These are phyloP conservation scores for Trichomalopsis sarcophagae DNA, from an alignment of 1,140 invertebrate genomes.

Conservation along the genomic window DNA sequence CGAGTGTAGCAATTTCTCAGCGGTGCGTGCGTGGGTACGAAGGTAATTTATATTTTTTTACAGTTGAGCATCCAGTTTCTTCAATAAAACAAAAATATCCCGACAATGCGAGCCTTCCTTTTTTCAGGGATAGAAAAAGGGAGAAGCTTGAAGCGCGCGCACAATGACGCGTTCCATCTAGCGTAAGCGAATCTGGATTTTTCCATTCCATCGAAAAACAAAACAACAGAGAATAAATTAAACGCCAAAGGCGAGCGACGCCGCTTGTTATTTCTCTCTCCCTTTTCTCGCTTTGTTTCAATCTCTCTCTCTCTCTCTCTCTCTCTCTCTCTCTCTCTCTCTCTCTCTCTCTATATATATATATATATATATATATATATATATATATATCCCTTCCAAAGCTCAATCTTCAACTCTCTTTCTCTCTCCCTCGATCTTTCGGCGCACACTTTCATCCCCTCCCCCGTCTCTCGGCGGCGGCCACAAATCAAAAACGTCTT, in stretches of 20 bases:
- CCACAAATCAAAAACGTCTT: background rate
- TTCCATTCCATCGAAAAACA: background rate
- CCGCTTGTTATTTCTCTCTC: background rate
- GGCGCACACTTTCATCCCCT: background rate
- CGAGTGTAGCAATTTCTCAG: background rate
- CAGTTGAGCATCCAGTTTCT: too few species aligned
- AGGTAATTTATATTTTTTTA: background rate
- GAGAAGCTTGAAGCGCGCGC: too few species aligned
- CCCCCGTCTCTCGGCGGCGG: background rate
- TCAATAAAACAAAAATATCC: too few species aligned
- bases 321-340: background rate
- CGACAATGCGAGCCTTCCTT: too few species aligned
- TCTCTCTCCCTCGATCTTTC: background rate
- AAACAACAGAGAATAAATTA: constrained; percentile 4
- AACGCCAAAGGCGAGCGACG: background rate
- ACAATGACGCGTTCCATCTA: background rate
- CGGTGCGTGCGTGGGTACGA: too few species aligned
- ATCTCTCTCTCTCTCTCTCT: background rate
- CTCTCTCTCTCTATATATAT: background rate
- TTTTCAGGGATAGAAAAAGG: too few species aligned
- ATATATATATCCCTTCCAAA: background rate
- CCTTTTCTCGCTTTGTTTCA: background rate
- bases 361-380: too few species aligned
- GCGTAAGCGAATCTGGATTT: background rate
- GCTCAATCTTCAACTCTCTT: background rate